Conservation (phyloP, 2,113 vertebrate species). For the Grantiella picta region DNA sequence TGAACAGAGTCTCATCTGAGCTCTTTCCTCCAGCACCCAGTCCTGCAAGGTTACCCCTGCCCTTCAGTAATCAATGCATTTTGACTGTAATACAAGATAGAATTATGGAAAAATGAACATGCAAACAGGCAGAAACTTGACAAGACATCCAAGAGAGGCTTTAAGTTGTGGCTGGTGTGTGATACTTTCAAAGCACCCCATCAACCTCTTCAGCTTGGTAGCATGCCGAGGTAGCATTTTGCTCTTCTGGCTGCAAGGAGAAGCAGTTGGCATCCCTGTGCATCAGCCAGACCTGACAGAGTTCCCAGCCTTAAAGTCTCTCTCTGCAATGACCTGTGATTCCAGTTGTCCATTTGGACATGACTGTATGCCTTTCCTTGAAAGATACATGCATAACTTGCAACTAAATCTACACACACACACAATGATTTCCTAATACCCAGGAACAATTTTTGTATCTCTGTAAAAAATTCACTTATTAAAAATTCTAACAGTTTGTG, state of each 20-base stretch:
- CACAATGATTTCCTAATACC: background rate
- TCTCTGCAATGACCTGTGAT: background rate
- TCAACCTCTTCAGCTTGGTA: fast-evolving
- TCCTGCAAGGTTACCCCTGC: fast-evolving
- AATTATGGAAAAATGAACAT: background rate
- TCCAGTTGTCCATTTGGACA: background rate
- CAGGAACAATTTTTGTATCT: background rate
- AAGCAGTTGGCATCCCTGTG: background rate
- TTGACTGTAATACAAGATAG: background rate
- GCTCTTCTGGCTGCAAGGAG: background rate
- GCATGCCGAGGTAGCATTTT: fast-evolving
- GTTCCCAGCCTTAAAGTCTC: background rate
- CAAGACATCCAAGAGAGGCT: background rate
- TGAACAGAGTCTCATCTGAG: background rate
- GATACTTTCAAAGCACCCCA: background rate
- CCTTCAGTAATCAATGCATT: background rate
- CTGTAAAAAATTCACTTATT: background rate
- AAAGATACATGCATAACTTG: background rate
- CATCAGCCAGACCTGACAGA: background rate
- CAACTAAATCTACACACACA: fast-evolving
- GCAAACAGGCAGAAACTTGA: background rate
- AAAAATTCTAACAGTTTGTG: background rate
- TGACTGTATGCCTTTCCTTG: background rate
- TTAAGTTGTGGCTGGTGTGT: background rate
- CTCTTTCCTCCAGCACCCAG: background rate